Base-by-base conservation (phyloP, 1,140 invertebrate genomes). In the Megalopta genalis region DNA sequence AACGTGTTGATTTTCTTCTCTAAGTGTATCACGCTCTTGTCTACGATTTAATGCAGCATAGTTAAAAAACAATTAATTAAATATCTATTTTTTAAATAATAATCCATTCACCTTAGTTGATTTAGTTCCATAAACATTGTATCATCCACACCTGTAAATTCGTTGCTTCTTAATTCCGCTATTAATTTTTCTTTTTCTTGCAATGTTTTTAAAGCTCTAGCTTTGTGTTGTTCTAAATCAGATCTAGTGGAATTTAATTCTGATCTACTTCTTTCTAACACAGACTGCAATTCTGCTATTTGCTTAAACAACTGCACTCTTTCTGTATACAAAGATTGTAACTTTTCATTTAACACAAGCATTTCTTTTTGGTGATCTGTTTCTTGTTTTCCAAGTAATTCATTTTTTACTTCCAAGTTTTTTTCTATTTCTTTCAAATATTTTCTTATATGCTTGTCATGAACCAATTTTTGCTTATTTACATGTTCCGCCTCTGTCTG, bases 121-220 rank as follows among this genome's bases (percentile, higher is more conserved):
- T 93, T 93, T 3, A 94, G 87, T 89, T 93, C 93, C 91, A 89
- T 91, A 66, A 88, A 87, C 81, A 86, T 90, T 59, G 79, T 90
- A 32, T 93, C 92, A 78, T 89, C 93, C 82, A 79, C 91, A 66
- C 86, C 87, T 77, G 70, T 83, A 21, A 70, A 86, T 25, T 83
- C 84, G 80, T 91, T 91, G 59, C 81, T 94, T 83, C 94, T 95
- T 18, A 97, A 90, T 87, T 95, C 95, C 18, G 94, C 88, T 77
- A 97, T 97, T 21, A 97, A 90, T 82, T 95, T 94, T 83, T 97
- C 96, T 90, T 97, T 97, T 77, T 96, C 95, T 90, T 96, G 94
- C 25, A 98, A 90, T 73, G 96, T 97, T 84, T 95, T 95, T 71
- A 96, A 94, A 10, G 97, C 97, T 84, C 95, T 94, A 9, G 92